Conservation (phyloP, 2,113 vertebrate genomes). For the Macroglossus sobrinus region DNA sequence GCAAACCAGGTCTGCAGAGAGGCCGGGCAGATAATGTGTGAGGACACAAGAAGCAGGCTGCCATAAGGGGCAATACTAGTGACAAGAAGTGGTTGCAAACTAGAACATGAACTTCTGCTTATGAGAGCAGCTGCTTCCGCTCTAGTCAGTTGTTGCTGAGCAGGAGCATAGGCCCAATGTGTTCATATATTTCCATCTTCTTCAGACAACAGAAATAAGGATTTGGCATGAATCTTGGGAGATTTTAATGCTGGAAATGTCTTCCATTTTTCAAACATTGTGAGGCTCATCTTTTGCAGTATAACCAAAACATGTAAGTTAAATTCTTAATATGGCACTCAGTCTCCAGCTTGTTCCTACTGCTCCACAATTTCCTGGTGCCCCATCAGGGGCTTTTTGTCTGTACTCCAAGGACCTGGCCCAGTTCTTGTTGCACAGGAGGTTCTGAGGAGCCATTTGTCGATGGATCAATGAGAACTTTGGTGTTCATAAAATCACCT, state of each 20-base stretch:
- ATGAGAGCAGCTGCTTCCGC: not conserved
- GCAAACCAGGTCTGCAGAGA: not conserved
- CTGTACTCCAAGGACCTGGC: not conserved
- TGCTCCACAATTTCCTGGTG: accelerated
- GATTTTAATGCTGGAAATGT: not conserved
- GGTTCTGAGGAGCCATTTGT: not conserved
- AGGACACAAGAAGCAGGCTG: not conserved
- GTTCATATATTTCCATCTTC: not conserved
- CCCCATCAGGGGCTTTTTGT: not conserved
- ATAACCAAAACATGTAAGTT: not conserved
- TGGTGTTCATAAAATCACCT: not conserved
- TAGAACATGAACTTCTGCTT: not conserved
- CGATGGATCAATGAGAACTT: not conserved
- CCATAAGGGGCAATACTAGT: not conserved
- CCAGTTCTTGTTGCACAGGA: not conserved
- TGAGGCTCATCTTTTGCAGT: not conserved
- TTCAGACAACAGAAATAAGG: not conserved
- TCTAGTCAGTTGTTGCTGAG: not conserved
- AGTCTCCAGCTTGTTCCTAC: not conserved
- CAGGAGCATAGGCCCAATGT: accelerated
- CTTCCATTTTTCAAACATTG: not conserved
- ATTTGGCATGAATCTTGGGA: not conserved
- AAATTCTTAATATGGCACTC: not conserved
- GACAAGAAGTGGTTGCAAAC: not conserved
- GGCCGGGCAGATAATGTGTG: not conserved